These are phyloP conservation scores for Aplochiton taeniatus DNA, from an alignment of 2,797 vertebrate species.

Conservation along the genomic window DNA sequence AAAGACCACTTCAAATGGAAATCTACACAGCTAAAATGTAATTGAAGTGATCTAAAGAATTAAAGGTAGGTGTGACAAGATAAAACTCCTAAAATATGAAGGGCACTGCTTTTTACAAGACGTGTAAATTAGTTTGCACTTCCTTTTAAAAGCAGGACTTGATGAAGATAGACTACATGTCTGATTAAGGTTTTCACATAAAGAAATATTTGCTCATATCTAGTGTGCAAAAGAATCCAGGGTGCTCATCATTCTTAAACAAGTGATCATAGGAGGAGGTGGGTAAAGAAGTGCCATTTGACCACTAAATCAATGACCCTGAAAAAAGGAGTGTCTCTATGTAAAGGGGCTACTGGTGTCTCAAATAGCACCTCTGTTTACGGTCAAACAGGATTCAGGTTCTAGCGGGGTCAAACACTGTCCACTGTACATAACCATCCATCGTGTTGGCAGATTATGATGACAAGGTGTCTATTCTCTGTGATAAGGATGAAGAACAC, in stretches of 20 bases:
- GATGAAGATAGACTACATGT: constrained; percentile 3
- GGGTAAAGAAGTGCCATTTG: background rate
- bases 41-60: too few relatives aligned
- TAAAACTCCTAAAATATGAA: too few relatives aligned
- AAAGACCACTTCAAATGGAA: too few relatives aligned
- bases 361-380: constrained; percentile 54
- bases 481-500: constrained; percentile 37
- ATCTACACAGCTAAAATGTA: too few relatives aligned
- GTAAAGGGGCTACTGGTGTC: constrained; percentile 29
- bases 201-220: constrained; percentile 3
- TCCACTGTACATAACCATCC: constrained; percentile 52
- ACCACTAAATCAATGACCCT: constrained; percentile 10
- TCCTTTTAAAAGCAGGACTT: too few relatives aligned
- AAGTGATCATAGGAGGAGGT: constrained; percentile 4
- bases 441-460: constrained; percentile 35
- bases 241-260: constrained; percentile 1
- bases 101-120: too few relatives aligned
- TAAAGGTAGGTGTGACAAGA: too few relatives aligned
- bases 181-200: background rate
- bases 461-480: constrained; percentile 27
- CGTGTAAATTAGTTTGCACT: too few relatives aligned
- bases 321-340: background rate
- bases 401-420: constrained; percentile 58
- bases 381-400: constrained; percentile 49
- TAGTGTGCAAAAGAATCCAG: constrained; percentile 9